Percentiles rank a stretch among this genome's conserved stretches.
These are phyloP conservation scores for Hipposideros armiger DNA, from an alignment of 2,113 vertebrate genomes.

Conservation along the genomic window DNA sequence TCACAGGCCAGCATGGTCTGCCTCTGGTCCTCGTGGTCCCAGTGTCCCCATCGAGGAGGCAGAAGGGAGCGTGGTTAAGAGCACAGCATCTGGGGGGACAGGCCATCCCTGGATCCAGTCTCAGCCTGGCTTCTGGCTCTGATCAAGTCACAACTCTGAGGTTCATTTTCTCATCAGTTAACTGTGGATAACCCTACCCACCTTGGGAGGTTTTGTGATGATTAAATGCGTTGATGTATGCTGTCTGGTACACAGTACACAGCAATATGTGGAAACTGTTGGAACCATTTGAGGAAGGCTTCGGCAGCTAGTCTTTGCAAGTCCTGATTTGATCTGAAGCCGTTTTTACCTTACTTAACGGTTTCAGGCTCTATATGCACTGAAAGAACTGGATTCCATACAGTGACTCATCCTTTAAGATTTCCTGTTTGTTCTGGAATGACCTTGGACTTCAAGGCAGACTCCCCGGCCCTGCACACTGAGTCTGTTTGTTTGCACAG, in stretches of 20 bases:
- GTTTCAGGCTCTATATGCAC: background rate
- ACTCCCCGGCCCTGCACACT: background rate
- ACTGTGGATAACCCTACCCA: accelerated
- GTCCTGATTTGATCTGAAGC: background rate
- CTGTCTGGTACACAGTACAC: background rate
- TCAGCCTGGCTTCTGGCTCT: accelerated
- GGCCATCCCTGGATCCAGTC: background rate
- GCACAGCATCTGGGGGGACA: too few species aligned
- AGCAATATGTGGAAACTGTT: background rate
- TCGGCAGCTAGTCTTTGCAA: too few species aligned
- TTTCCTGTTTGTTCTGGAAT: background rate
- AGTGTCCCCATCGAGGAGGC: accelerated
- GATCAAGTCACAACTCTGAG: background rate
- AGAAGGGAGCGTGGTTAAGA: background rate
- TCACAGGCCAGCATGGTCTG: background rate
- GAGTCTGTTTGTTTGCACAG: background rate
- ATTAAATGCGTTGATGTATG: accelerated
- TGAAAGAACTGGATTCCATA: too few species aligned
- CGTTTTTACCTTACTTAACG: background rate
- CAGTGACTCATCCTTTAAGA: background rate
- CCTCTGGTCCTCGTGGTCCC: background rate
- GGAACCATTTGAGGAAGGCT: background rate
- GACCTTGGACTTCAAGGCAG: background rate
- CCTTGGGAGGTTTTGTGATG: background rate
- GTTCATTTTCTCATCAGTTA: accelerated